Conservation (phyloP, 2,113 vertebrate species). For the Aegotheles bennettii region DNA sequence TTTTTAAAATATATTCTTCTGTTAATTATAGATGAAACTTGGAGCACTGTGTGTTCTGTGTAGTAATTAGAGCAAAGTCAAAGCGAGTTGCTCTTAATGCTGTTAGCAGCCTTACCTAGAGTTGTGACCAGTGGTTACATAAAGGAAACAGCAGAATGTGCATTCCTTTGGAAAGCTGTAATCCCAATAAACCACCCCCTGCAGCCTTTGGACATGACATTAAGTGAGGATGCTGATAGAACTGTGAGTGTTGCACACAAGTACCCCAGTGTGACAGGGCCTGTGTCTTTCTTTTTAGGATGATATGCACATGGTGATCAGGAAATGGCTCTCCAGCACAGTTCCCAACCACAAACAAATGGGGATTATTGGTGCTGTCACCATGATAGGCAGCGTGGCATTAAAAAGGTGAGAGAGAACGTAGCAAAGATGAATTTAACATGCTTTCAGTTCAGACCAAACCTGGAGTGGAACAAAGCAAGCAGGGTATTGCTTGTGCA, state of each 20-base stretch:
- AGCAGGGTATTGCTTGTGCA: neutral
- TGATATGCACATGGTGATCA: constrained; percentile 93
- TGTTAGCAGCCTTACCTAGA: no score
- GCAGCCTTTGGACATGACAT: neutral
- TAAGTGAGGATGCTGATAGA: neutral
- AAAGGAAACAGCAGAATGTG: no score
- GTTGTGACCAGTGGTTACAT: no score
- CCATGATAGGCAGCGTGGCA: constrained; percentile 87
- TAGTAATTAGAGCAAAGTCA: no score
- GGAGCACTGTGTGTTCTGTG: no score
- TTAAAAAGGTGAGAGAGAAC: constrained; percentile 72
- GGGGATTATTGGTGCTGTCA: constrained; percentile 92
- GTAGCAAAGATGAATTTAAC: neutral
- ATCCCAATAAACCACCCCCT: neutral
- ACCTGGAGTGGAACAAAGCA: neutral
- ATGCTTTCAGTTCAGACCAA: neutral
- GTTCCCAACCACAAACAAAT: constrained; percentile 90
- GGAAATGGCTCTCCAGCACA: constrained; percentile 95
- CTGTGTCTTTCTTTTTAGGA: constrained; percentile 73
- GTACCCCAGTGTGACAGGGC: neutral
- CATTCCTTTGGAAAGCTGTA: neutral
- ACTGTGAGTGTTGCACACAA: neutral
- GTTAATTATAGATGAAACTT: no score
- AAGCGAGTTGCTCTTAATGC: no score
- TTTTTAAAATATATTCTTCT: no score